Conservation (phyloP, 2,888 invertebrate species). For the Tetragnatha montana region DNA sequence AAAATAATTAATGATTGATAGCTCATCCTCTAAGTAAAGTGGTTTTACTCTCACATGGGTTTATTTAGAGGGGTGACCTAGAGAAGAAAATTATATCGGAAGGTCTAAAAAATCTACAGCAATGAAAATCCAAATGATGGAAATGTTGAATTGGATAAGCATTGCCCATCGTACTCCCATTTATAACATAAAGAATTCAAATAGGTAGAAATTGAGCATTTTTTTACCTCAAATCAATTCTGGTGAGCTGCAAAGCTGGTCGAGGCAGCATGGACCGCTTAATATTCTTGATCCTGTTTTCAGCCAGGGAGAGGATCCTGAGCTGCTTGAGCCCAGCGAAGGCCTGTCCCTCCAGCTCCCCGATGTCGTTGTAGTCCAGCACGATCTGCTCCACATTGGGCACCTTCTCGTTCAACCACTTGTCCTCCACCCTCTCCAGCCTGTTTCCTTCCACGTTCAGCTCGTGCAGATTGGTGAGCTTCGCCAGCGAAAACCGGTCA, state of each 20-base stretch:
- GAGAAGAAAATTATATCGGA: too few relatives aligned
- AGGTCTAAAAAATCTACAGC: too few relatives aligned
- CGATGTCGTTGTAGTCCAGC: constrained; percentile 47
- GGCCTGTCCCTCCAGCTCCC: constrained; percentile 21
- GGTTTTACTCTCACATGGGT: too few relatives aligned
- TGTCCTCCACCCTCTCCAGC: constrained; percentile 26
- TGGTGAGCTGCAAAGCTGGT: constrained; percentile 22
- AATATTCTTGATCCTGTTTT: constrained; percentile 34
- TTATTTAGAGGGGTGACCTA: too few relatives aligned
- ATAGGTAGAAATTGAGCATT: neutral
- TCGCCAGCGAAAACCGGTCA: constrained; percentile 37
- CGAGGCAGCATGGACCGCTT: constrained; percentile 41
- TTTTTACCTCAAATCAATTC: constrained; percentile 51
- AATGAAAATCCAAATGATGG: too few relatives aligned
- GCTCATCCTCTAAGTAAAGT: too few relatives aligned
- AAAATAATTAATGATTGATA: too few relatives aligned
- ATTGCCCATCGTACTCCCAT: too few relatives aligned
- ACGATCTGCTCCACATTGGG: constrained; percentile 36
- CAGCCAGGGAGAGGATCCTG: constrained; percentile 29
- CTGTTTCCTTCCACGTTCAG: constrained; percentile 35
- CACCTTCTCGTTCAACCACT: constrained; percentile 44
- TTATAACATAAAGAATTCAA: too few relatives aligned
- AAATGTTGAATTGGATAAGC: too few relatives aligned
- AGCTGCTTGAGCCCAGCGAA: constrained; percentile 26
- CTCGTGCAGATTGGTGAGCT: constrained; percentile 36